A percentile compares a stretch with the other conserved stretches of the same genome.
Conservation (phyloP, 2,113 vertebrate species). For the Thryonomys swinderianus region DNA sequence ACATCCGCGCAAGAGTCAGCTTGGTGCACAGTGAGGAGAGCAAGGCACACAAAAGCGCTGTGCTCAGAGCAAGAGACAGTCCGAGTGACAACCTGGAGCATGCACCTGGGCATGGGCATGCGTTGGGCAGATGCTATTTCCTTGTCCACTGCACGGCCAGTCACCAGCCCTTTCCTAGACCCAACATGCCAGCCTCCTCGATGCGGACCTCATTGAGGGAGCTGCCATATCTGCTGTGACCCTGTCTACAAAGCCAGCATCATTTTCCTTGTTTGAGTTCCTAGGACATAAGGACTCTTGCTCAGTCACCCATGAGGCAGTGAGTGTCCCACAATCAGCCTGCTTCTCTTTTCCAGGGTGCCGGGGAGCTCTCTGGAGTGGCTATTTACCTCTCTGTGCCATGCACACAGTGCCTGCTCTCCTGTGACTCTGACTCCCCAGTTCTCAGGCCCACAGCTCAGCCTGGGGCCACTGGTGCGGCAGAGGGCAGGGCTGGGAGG, state of each 20-base stretch:
- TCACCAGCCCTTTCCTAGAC: not conserved
- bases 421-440: not conserved
- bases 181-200: not conserved
- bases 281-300: not conserved
- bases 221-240: not conserved
- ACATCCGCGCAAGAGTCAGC: not conserved
- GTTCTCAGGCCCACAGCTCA: not conserved
- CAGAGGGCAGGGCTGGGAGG: not conserved
- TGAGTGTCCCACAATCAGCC: not conserved
- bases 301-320: not conserved
- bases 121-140: not conserved
- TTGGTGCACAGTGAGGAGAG: not conserved
- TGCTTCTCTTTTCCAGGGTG: not conserved
- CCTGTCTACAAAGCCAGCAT: not conserved
- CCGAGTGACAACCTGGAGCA: not conserved
- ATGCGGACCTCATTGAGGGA: not conserved
- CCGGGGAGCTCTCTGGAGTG: not conserved
- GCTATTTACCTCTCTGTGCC: not conserved
- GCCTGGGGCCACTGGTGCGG: not conserved
- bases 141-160: not conserved
- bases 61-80: not conserved
- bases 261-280: not conserved
- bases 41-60: not conserved
- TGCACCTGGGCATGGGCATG: not conserved
- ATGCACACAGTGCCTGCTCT: no score